phyloP scores from a whole-genome alignment of 2,113 vertebrate species.

The Struthidea cinerea region DNA sequence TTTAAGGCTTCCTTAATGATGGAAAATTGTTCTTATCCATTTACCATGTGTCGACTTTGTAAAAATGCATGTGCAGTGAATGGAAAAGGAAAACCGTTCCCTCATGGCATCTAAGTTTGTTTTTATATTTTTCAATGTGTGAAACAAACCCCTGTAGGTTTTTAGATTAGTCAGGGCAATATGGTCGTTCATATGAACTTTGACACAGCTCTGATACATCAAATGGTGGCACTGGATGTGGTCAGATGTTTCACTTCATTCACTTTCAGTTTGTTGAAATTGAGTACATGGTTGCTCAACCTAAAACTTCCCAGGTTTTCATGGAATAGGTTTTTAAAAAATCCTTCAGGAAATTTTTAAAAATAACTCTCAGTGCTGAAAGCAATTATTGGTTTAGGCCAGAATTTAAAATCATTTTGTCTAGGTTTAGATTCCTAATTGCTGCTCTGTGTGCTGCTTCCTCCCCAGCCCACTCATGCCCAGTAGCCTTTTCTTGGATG shows the following conservation, averaged over 20 bases:
- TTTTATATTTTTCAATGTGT: background rate
- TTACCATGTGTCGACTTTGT: constrained; percentile 34
- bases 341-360: background rate
- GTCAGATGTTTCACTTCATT: constrained; percentile 30
- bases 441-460: background rate
- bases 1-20: constrained; percentile 72
- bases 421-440: background rate
- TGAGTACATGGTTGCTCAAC: background rate
- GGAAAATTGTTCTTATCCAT: constrained; percentile 70
- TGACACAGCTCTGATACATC: background rate
- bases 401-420: background rate
- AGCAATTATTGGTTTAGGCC: background rate
- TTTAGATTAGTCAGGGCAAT: background rate
- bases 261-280: constrained; percentile 1
- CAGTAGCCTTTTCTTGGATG: background rate
- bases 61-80: constrained; percentile 41
- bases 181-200: constrained; percentile 42
- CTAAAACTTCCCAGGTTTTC: background rate
- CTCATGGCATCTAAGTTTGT: background rate
- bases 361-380: background rate
- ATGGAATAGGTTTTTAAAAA: background rate
- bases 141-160: constrained; percentile 10
- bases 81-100: constrained; percentile 21
- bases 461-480: background rate
- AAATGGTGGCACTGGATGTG: background rate